These are phyloP conservation scores for Hyla sarda DNA, from an alignment of 2,113 vertebrate species.

Conservation along the genomic window DNA sequence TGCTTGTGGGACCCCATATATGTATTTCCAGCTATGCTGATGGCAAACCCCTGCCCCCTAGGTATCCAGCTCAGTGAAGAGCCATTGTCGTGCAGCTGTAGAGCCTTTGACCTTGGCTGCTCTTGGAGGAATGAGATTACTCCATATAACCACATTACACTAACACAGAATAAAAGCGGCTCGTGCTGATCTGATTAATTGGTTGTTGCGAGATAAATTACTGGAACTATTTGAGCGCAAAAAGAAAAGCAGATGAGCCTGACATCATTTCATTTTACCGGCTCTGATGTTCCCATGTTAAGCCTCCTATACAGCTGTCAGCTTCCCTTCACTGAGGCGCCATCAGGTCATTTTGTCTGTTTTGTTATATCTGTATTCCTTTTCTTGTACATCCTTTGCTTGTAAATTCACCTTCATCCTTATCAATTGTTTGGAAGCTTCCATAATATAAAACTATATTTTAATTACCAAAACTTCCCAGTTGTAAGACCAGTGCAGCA, in stretches of 20 bases:
- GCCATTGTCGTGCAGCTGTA: background rate
- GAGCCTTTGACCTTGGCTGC: background rate
- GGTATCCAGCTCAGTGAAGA: background rate
- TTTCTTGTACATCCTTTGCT: no score
- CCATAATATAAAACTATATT: no score
- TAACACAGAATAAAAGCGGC: background rate
- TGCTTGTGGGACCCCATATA: no score
- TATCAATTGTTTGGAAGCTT: background rate
- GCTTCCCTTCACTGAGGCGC: background rate
- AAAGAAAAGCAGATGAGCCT: background rate
- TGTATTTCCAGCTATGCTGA: no score
- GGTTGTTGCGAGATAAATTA: conserved; percentile 1
- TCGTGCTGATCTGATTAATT: conserved; percentile 36
- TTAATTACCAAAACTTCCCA: background rate
- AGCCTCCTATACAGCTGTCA: background rate
- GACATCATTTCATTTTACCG: background rate
- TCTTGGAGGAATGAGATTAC: conserved; percentile 21
- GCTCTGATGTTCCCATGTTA: background rate
- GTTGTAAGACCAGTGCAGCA: background rate
- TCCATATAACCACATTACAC: background rate
- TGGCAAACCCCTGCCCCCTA: background rate
- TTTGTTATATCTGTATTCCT: no score
- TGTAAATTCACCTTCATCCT: background rate
- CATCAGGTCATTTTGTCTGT: background rate
- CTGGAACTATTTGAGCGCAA: conserved; percentile 3